Base-by-base conservation (phyloP, 2,888 invertebrate genomes). In the Hedya salicella region DNA sequence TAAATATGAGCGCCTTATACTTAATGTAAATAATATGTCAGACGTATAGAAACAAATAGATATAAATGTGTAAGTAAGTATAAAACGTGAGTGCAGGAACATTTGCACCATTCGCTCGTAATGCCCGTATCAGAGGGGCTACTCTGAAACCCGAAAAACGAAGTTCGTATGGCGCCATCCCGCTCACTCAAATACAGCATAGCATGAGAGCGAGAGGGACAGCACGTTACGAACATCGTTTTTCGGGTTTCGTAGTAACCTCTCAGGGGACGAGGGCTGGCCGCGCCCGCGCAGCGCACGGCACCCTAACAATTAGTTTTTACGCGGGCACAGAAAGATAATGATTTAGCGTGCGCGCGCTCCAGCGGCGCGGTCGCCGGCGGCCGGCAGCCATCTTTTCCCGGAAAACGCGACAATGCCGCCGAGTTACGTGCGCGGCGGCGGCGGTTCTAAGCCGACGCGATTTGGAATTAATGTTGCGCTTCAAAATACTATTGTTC, bases 351-450 rank as follows among this genome's bases (percentile, higher is more conserved):
- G 50, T 40, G 65, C 60, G 57, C 53, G 40, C 42, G 46, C 32
- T 42, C 25, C 46, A 50, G 44, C 19, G 42, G 25, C 56, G 62
- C 67, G 60, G 63, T n/a, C 57, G 57, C n/a, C 60, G 63, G 61
- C 73, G 70, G 71, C 62, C 25, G 6, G 4, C 25, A n/a, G n/a
- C n/a, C 71, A 71, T 72, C 71, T 79, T 77, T 87, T 87, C 88
- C 88, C 82, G 89, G 90, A 88, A 89, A 83, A 78, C 73, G 80
- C 80, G 82, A 87, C 89, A 89, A 88, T 87, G 84, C 57, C 56
- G 9, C 13, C 59, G 39, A 30, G 57, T 30, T 46, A 56, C 50
- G 48, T 52, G 57, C 57, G 32, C 9, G 36, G 9, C 36, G 25
- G 25, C 56, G 30, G 9, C 14, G 25, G 14, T 54, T 21, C 30